Conservation (phyloP, 2,888 invertebrate species). For the Trypoxylon attenuatum region DNA sequence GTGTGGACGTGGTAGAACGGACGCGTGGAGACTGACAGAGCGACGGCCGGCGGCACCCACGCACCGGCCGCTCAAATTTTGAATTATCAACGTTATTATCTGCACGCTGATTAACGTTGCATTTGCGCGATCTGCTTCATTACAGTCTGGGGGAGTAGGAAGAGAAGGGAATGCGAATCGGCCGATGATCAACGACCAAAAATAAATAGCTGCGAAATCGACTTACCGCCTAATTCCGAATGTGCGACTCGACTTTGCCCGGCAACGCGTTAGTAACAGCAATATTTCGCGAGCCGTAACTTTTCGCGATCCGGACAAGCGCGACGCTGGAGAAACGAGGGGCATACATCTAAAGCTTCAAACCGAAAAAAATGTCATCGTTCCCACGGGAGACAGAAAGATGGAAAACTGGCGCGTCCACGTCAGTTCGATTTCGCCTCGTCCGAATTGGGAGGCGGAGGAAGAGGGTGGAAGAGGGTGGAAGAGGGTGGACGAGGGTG, state of each 20-base stretch:
- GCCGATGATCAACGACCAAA: too few relatives aligned
- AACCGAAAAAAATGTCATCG: constrained; percentile 54
- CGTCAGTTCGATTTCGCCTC: constrained; percentile 57
- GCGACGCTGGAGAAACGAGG: constrained; percentile 20
- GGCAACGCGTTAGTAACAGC: neutral
- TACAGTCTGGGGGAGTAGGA: too few relatives aligned
- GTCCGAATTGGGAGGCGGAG: constrained; percentile 36
- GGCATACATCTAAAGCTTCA: constrained; percentile 33
- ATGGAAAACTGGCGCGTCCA: constrained; percentile 60
- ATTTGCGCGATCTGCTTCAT: constrained; percentile 21
- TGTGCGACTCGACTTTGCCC: too few relatives aligned
- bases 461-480: constrained; percentile 8
- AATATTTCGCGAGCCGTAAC: neutral
- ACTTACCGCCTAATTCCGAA: too few relatives aligned
- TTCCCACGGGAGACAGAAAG: constrained; percentile 54
- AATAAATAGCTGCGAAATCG: too few relatives aligned
- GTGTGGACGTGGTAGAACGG: too few relatives aligned
- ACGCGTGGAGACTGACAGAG: too few relatives aligned
- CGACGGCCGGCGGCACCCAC: too few relatives aligned
- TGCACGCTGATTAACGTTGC: constrained; percentile 27
- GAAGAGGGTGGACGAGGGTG: constrained; percentile 9
- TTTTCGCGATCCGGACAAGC: constrained; percentile 3
- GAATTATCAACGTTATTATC: constrained; percentile 24
- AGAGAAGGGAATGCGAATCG: too few relatives aligned
- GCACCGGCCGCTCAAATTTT: constrained; percentile 29